Evolutionary conservation across 2,113 vertebrate species (phyloP).

Genomic region (Pseudois nayaur): DNA sequence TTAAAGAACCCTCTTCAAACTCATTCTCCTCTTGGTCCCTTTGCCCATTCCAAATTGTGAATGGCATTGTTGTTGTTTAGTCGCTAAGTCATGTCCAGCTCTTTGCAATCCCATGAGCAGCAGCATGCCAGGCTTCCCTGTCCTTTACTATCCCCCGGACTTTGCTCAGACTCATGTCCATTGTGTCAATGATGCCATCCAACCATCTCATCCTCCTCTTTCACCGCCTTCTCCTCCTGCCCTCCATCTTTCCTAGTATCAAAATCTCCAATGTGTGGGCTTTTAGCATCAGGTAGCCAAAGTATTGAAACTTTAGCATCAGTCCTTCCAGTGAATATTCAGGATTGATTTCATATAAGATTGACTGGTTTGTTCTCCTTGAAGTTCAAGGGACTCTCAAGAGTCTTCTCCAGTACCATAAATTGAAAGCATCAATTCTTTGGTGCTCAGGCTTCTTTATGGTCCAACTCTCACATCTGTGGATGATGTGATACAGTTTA

Average conservation of each 20-base stretch:
- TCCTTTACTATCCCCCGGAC: background rate
- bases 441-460: background rate
- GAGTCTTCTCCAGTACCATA: background rate
- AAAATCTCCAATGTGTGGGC: background rate
- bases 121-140: background rate
- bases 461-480: background rate
- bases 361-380: background rate
- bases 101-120: background rate
- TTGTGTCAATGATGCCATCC: background rate
- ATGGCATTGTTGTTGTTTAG: background rate
- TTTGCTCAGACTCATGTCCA: background rate
- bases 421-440: background rate
- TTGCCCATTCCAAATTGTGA: background rate
- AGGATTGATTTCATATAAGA: background rate
- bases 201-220: background rate
- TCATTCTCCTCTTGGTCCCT: background rate
- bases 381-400: background rate
- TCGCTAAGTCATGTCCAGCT: background rate
- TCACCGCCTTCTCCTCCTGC: background rate
- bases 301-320: background rate
- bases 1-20: background rate
- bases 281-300: background rate
- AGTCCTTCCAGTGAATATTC: background rate
- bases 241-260: background rate
- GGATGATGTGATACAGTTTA: background rate